A percentile compares a stretch with the other conserved stretches of the same genome.
Conservation (phyloP, 2,888 invertebrate species). For the Bedellia somnulentella region DNA sequence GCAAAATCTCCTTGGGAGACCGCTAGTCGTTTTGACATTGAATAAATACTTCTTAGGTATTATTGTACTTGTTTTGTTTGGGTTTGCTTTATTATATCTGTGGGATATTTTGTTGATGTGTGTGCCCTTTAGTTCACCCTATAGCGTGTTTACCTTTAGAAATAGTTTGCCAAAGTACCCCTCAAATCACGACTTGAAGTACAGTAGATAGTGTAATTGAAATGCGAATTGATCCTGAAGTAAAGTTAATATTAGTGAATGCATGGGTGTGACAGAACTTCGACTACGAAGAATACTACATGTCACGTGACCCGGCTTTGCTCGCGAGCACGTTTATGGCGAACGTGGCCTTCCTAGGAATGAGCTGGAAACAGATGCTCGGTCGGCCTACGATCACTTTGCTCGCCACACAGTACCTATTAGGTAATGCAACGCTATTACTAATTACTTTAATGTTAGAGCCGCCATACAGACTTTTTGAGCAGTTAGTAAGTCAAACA, state of each 20-base stretch:
- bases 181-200: too few species aligned
- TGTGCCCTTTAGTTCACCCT: too few species aligned
- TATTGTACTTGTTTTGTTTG: conserved; percentile 21
- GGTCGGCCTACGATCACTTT: conserved; percentile 94
- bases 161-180: too few species aligned
- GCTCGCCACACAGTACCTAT: conserved; percentile 79
- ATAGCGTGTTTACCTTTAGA: too few species aligned
- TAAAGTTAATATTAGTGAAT: conserved; percentile 23
- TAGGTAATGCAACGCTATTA: conserved; percentile 77
- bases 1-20: conserved; percentile 96
- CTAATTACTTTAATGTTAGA: too few species aligned
- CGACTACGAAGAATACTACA: conserved; percentile 94
- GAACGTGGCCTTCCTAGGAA: conserved; percentile 92
- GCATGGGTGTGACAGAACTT: conserved; percentile 69
- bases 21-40: conserved; percentile 89
- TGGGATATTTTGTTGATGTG: neutral
- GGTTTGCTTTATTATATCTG: conserved; percentile 10
- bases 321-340: conserved; percentile 92
- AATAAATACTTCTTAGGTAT: conserved; percentile 89
- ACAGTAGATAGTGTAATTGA: too few species aligned
- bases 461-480: too few species aligned
- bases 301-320: conserved; percentile 93
- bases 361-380: conserved; percentile 96
- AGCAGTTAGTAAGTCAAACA: too few species aligned
- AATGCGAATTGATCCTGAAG: too few species aligned